Evolutionary conservation across 37 sponge, comb jelly and placozoan species (phyloP).

Genomic region (Crambe crambe): DNA sequence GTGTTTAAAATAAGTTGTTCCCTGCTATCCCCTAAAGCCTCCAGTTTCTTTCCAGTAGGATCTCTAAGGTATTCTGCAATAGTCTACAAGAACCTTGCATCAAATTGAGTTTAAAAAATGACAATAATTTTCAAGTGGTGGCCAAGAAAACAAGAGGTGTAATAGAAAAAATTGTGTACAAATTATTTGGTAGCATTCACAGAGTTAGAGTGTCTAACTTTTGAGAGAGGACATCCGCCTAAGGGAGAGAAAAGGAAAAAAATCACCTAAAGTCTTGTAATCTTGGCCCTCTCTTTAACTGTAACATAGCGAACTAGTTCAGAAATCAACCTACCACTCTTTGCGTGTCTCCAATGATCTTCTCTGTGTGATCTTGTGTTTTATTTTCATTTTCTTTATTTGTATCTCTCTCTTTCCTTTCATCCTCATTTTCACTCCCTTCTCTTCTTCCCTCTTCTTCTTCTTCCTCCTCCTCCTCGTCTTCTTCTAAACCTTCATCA

Average conservation of each 20-base stretch:
- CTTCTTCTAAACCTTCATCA: constrained; percentile 82
- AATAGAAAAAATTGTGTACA: no score
- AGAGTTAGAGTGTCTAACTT: not conserved
- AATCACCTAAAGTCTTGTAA: not conserved
- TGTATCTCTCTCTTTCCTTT: not conserved
- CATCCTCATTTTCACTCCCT: constrained; percentile 32
- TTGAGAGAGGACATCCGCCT: constrained; percentile 6
- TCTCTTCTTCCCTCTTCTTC: constrained; percentile 40
- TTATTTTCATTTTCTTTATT: not conserved
- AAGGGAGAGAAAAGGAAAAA: not conserved
- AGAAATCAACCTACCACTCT: not conserved
- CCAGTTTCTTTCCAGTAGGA: constrained; percentile 37
- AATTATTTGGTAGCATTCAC: no score
- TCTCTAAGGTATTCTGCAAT: constrained; percentile 19
- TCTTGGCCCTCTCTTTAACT: not conserved
- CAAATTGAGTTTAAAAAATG: not conserved
- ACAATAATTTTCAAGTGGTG: not conserved
- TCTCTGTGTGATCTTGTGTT: not conserved
- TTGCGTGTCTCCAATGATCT: not conserved
- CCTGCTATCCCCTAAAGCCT: constrained; percentile 19
- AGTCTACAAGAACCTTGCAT: constrained; percentile 7
- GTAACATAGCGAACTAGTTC: no score
- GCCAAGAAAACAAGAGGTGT: not conserved
- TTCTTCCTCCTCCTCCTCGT: constrained; percentile 68
- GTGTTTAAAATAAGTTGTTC: constrained; percentile 11